Evolutionary conservation across 1,140 invertebrate species (phyloP).

Genomic region (Daktulosphaira vitifoliae): DNA sequence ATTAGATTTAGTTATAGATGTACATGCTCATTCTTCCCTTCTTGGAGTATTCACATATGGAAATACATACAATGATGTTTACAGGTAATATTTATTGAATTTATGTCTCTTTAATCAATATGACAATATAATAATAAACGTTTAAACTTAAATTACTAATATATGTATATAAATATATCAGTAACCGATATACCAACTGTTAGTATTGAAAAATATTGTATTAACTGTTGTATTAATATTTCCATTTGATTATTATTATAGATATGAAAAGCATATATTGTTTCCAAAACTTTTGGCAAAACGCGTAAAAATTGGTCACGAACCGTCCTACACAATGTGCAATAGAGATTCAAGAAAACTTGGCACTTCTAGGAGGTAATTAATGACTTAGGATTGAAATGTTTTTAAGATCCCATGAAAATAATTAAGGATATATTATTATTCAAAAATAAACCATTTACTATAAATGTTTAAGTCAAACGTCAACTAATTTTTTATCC

Average conservation of each 20-base stretch:
- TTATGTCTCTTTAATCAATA: background rate
- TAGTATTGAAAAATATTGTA: background rate
- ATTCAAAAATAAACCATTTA: no score
- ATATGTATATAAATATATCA: background rate
- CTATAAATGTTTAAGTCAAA: no score
- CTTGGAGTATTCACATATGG: conserved; percentile 93
- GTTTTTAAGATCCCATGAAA: no score
- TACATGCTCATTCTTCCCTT: conserved; percentile 86
- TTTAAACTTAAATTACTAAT: background rate
- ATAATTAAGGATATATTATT: no score
- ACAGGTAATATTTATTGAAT: no score
- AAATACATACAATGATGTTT: conserved; percentile 90
- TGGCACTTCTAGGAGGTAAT: conserved; percentile 74
- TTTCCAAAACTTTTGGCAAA: conserved; percentile 81
- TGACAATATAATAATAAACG: no score
- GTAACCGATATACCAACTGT: no score
- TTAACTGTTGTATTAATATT: background rate
- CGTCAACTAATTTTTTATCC: no score
- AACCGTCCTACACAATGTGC: conserved; percentile 71
- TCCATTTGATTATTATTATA: no score
- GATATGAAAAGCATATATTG: conserved; percentile 74
- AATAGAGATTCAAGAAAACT: conserved; percentile 77
- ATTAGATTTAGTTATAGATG: conserved; percentile 86
- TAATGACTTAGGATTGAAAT: no score
- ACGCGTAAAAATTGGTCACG: conserved; percentile 70